phyloP scores from a whole-genome alignment of 1,140 invertebrate genomes.

The Triops longicaudatus region DNA sequence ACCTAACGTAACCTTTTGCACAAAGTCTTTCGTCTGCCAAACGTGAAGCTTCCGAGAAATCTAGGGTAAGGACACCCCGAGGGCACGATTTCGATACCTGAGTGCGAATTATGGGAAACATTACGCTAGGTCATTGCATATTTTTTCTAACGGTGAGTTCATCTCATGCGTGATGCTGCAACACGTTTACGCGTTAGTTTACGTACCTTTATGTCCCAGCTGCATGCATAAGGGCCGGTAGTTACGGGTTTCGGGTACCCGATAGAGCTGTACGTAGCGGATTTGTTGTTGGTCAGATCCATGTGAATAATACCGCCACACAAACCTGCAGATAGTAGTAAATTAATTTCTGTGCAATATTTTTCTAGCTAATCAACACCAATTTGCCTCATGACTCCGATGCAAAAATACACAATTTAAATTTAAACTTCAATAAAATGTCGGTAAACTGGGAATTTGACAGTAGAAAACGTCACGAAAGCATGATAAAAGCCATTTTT shows the following conservation, averaged over 20 bases:
- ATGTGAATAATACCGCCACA: constrained; percentile 26
- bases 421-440: no score
- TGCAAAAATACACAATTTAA: no score
- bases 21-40: constrained; percentile 18
- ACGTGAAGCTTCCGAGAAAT: constrained; percentile 18
- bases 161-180: background rate
- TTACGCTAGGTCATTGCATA: background rate
- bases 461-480: background rate
- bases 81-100: constrained; percentile 23
- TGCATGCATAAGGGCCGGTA: constrained; percentile 21
- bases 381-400: no score
- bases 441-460: no score
- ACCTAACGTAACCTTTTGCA: constrained; percentile 22
- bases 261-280: constrained; percentile 21
- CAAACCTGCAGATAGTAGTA: background rate
- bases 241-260: constrained; percentile 16
- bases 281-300: constrained; percentile 18
- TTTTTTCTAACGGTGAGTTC: background rate
- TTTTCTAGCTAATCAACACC: background rate
- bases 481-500: no score
- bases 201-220: constrained; percentile 25
- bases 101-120: background rate
- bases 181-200: background rate
- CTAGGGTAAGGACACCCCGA: constrained; percentile 18
- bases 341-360: background rate